A percentile compares a stretch with the other conserved stretches of the same genome.
These are phyloP conservation scores for Porphyrio hochstetteri DNA, from an alignment of 2,113 vertebrate species.

Conservation along the genomic window DNA sequence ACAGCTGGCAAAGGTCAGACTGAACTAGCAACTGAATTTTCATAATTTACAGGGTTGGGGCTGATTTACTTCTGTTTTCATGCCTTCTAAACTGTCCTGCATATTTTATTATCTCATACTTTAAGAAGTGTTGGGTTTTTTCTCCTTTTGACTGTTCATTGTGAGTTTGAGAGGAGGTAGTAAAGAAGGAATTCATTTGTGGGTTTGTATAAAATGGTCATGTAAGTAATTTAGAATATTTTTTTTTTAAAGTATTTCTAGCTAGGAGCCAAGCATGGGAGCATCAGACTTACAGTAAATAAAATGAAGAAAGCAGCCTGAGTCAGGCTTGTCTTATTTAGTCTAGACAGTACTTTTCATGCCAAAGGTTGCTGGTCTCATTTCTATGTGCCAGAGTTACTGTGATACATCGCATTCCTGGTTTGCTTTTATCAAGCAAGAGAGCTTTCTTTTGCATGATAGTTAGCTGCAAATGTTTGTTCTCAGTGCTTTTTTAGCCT, in stretches of 20 bases:
- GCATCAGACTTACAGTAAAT: conserved; percentile 38
- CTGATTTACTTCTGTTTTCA: not conserved
- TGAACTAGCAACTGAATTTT: conserved; percentile 3
- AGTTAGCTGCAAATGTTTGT: not conserved
- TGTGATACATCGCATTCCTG: conserved; percentile 1
- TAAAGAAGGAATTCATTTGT: not conserved
- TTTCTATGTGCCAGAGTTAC: conserved; percentile 40
- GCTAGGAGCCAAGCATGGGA: not conserved
- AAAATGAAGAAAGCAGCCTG: conserved; percentile 36
- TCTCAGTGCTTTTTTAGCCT: not conserved
- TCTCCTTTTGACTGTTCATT: not conserved
- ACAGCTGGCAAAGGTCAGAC: conserved; percentile 12
- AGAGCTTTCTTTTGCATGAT: conserved; percentile 9
- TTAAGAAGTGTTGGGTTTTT: not conserved
- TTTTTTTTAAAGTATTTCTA: not conserved
- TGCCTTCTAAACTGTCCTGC: not conserved
- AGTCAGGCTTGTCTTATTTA: conserved; percentile 51
- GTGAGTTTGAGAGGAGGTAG: not conserved
- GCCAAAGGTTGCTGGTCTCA: not conserved
- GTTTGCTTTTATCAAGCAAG: conserved; percentile 13
- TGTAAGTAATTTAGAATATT: not conserved
- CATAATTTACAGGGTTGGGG: not conserved
- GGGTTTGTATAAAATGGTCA: not conserved
- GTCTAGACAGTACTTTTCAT: conserved; percentile 42
- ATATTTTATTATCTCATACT: not conserved